phyloP scores from a whole-genome alignment of 2,888 invertebrate genomes.

The Mycalesis mineus region DNA sequence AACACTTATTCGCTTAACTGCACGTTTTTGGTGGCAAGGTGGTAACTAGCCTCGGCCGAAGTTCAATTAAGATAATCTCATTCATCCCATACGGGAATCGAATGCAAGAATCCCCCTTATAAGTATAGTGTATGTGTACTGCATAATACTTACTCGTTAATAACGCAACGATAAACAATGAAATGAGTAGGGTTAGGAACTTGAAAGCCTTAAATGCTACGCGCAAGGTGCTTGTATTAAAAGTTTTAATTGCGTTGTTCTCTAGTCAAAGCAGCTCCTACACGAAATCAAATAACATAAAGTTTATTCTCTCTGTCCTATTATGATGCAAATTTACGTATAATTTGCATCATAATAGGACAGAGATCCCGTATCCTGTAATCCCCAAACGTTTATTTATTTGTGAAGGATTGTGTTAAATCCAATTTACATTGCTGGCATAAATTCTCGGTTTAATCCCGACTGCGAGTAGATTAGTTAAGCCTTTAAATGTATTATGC shows the following conservation, averaged over 20 bases:
- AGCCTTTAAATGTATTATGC: neutral
- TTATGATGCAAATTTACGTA: constrained; percentile 10
- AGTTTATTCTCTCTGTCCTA: constrained; percentile 9
- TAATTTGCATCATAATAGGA: too few relatives aligned
- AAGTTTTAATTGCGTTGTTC: neutral
- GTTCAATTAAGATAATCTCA: too few relatives aligned
- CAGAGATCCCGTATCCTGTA: constrained; percentile 8
- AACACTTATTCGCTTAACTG: too few relatives aligned
- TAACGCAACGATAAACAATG: too few relatives aligned
- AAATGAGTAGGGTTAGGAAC: too few relatives aligned
- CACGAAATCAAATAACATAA: constrained; percentile 12
- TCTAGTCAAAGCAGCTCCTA: neutral
- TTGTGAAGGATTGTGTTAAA: constrained; percentile 37
- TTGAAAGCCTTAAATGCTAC: too few relatives aligned
- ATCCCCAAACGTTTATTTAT: constrained; percentile 35
- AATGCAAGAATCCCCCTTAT: too few relatives aligned
- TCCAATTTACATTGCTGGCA: constrained; percentile 42
- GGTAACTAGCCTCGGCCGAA: too few relatives aligned
- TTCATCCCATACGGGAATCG: too few relatives aligned
- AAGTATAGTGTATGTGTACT: too few relatives aligned
- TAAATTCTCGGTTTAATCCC: constrained; percentile 7
- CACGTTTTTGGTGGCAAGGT: too few relatives aligned
- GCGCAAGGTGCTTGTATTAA: neutral
- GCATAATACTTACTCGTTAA: too few relatives aligned
- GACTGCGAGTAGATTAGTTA: neutral